Evolutionary conservation across 2,113 vertebrate species (phyloP), one percentile per base, ranked within the genome.

Genomic region (Genyomyrus donnyi): DNA sequence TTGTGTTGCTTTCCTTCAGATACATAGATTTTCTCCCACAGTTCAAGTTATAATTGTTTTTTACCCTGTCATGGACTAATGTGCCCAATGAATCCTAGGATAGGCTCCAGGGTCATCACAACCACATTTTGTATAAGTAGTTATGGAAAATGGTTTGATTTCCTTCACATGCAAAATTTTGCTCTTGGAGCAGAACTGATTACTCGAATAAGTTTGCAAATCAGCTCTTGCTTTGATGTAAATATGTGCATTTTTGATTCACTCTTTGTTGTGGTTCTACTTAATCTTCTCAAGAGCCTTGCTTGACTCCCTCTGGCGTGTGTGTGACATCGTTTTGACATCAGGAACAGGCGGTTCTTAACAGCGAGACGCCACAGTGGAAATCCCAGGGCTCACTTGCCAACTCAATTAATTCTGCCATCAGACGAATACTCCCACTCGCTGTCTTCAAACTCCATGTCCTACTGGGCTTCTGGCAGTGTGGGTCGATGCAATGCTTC

Each of bases 401-500:
- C 88, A 77, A 21, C 66, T 89, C 66, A 17, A 89, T 50, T 49
- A 49, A 89, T 19, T 50, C 46, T 74, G 46, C 88, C 48, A 15
- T 62, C 48, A 24, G 9, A 50, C 11, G 11, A 31, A n/a, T n/a
- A n/a, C 62, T 77, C 39, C 45, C 62, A 70, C 66, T 89, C 17
- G n/a, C 46, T n/a, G 11, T 39, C 45, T 80, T 77, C 88, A 89
- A 77, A 89, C 88, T 80, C 88, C 49, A 39, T 24, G 48, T 77
- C 45, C 88, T 35, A 66, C 48, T 17, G 27, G 21, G 48, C 35
- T 46, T 66, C 88, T 48, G 24, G 27, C 46, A 74, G 66, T 50
- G 66, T 90, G 49, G 80, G 91, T 91, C 93, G 90, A 13, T 89
- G 92, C 93, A 93, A 95, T 94, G 93, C 93, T 94, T 92, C 89